A percentile compares a stretch with the other conserved stretches of the same genome.
Evolutionary conservation across 2,797 vertebrate genomes (phyloP).

Genomic region (Dendrocincla tyrannina): DNA sequence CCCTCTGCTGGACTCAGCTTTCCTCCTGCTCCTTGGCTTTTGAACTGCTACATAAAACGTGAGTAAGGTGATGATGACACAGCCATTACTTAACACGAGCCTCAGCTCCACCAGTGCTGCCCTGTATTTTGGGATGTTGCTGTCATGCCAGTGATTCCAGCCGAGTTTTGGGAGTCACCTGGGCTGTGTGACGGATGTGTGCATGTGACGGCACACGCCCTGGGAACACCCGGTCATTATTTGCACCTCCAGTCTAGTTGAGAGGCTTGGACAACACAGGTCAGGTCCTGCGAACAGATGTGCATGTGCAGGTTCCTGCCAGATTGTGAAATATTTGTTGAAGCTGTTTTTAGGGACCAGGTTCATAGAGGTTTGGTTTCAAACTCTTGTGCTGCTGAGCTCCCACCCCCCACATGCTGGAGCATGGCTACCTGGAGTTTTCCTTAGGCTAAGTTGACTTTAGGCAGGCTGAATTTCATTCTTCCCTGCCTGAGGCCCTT

Average conservation of each 20-base stretch:
- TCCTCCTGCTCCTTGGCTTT: neutral
- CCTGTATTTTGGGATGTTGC: neutral
- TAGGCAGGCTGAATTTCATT: neutral
- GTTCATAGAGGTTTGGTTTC: neutral
- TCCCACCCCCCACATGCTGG: neutral
- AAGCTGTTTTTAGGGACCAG: neutral
- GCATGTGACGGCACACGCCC: neutral
- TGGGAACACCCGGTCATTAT: slow-evolving; percentile 10
- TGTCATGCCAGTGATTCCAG: neutral
- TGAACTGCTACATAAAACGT: neutral
- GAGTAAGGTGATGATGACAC: neutral
- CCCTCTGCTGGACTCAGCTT: neutral
- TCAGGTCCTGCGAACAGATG: neutral
- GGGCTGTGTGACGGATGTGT: neutral
- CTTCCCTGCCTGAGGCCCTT: neutral
- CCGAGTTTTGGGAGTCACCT: neutral
- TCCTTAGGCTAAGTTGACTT: neutral
- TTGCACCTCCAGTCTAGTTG: neutral
- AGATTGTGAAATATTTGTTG: neutral
- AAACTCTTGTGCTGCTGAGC: neutral
- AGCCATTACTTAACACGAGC: neutral
- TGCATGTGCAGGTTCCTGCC: neutral
- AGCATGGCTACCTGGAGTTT: neutral
- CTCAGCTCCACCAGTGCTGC: neutral
- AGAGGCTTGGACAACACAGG: neutral